phyloP scores from a whole-genome alignment of 2,888 invertebrate genomes.

The Heliconius cydno region DNA sequence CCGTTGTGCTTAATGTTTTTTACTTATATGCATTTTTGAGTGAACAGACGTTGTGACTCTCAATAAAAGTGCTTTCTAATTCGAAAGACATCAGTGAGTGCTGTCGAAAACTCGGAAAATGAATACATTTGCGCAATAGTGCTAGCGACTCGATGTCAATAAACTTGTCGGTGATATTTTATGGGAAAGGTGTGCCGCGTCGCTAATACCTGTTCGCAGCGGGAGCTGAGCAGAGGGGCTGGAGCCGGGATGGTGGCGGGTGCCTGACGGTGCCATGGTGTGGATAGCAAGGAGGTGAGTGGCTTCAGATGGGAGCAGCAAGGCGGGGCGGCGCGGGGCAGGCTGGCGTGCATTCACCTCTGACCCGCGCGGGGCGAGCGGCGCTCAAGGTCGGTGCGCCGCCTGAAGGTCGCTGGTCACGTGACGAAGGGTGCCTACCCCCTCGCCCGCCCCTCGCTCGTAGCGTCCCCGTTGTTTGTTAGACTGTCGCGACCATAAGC shows the following conservation, averaged over 20 bases:
- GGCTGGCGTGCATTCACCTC: conserved; percentile 80
- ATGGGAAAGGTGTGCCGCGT: conserved; percentile 83
- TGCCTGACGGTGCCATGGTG: conserved; percentile 60
- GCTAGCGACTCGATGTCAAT: conserved; percentile 80
- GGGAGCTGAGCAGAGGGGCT: conserved; percentile 70
- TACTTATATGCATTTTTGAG: conserved; percentile 67
- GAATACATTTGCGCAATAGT: conserved; percentile 73
- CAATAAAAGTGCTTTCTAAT: conserved; percentile 64
- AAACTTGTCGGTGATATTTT: conserved; percentile 82
- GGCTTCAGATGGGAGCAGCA: conserved; percentile 58
- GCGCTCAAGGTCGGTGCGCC: conserved; percentile 82
- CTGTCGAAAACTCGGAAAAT: conserved; percentile 61
- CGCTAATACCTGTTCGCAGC: conserved; percentile 76
- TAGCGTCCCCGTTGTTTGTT: conserved; percentile 57
- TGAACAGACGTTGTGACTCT: conserved; percentile 63
- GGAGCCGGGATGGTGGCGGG: conserved; percentile 63
- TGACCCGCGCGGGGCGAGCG: conserved; percentile 81
- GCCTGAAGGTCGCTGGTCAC: conserved; percentile 81
- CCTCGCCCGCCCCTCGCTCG: conserved; percentile 54
- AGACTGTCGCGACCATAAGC: conserved; percentile 62
- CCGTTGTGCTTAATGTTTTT: conserved; percentile 77
- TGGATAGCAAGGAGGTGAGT: conserved; percentile 73
- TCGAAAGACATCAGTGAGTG: conserved; percentile 65
- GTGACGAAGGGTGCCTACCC: conserved; percentile 74
- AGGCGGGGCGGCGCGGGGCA: conserved; percentile 56